Conservation (phyloP, 2,113 vertebrate species). For the Cariama cristata region DNA sequence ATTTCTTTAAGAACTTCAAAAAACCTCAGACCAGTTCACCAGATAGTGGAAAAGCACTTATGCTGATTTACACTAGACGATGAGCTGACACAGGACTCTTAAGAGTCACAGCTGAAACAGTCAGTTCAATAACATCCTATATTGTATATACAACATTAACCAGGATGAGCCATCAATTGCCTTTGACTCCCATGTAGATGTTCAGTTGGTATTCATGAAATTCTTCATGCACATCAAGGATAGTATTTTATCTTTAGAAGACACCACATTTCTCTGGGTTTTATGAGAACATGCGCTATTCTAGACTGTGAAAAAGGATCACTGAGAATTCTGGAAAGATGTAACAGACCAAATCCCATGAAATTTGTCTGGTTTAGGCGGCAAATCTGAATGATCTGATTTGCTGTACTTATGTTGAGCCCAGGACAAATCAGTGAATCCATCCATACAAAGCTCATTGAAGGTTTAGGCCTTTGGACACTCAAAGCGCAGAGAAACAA, state of each 20-base stretch:
- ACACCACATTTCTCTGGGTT: slow-evolving; percentile 58
- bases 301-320: slow-evolving; percentile 59
- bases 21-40: background rate
- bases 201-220: slow-evolving; percentile 59
- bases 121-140: background rate
- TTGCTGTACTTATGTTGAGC: background rate
- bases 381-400: slow-evolving; percentile 55
- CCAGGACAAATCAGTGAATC: slow-evolving; percentile 46
- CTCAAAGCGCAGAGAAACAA: background rate
- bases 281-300: slow-evolving; percentile 24
- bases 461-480: background rate
- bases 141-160: background rate
- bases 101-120: background rate
- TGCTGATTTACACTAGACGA: background rate
- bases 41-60: background rate
- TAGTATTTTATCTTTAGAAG: slow-evolving; percentile 68
- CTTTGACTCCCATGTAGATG: slow-evolving; percentile 3
- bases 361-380: slow-evolving; percentile 37
- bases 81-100: background rate
- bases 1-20: background rate
- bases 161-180: background rate
- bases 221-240: slow-evolving; percentile 68
- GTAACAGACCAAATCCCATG: slow-evolving; percentile 30
- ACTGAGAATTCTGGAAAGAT: slow-evolving; percentile 44
- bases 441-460: slow-evolving; percentile 48